phyloP scores from a whole-genome alignment of 2,113 vertebrate species.

The Physeter macrocephalus region DNA sequence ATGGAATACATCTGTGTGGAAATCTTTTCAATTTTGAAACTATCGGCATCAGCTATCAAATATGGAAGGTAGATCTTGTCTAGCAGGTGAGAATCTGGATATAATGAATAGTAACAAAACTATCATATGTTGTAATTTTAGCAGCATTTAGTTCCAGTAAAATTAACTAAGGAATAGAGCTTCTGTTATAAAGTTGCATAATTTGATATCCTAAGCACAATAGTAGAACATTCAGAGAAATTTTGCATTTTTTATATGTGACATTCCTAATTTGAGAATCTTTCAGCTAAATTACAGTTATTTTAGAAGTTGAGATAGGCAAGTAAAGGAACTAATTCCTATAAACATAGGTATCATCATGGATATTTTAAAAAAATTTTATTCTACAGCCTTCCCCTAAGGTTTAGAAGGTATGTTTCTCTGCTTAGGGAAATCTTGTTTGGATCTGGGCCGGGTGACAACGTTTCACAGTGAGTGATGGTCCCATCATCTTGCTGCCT shows the following conservation, averaged over 20 bases:
- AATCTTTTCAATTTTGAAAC: constrained; percentile 52
- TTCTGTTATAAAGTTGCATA: constrained; percentile 71
- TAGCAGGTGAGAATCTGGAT: constrained; percentile 61
- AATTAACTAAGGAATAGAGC: constrained; percentile 77
- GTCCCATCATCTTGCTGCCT: not conserved
- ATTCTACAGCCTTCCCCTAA: constrained; percentile 26
- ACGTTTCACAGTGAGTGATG: not conserved
- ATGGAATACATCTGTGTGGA: constrained; percentile 68
- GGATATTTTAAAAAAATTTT: not conserved
- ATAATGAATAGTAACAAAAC: constrained; percentile 69
- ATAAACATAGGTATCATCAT: constrained; percentile 62
- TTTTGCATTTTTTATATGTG: constrained; percentile 70
- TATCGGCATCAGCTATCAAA: constrained; percentile 54
- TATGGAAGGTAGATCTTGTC: constrained; percentile 26
- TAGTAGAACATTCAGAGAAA: constrained; percentile 72
- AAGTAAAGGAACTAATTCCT: constrained; percentile 70
- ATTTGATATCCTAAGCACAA: constrained; percentile 42
- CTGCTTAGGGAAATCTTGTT: constrained; percentile 57
- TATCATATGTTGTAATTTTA: constrained; percentile 74
- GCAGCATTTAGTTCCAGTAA: constrained; percentile 77
- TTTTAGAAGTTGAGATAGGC: constrained; percentile 60
- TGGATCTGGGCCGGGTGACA: constrained; percentile 52
- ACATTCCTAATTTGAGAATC: constrained; percentile 80
- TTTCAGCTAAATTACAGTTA: constrained; percentile 73
- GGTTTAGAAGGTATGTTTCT: constrained; percentile 55